Evolutionary conservation across 2,113 vertebrate species (phyloP).

Genomic region (Oncorhynchus nerka): DNA sequence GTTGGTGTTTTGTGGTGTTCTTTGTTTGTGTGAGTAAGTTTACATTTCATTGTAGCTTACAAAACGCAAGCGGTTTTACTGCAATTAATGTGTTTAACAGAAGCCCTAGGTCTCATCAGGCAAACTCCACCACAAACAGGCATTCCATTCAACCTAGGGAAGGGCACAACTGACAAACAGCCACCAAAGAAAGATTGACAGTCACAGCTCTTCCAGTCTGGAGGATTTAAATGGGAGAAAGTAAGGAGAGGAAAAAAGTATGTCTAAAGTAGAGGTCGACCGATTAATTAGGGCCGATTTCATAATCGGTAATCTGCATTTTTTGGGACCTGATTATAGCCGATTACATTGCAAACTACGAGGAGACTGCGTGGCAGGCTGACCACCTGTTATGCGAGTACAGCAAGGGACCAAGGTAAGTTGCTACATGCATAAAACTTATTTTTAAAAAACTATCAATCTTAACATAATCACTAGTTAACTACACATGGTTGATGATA

Average conservation of each 20-base stretch:
- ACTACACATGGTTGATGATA: too few relatives aligned
- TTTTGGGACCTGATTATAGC: too few relatives aligned
- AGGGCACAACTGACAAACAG: not conserved
- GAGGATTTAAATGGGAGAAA: not conserved
- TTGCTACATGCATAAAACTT: too few relatives aligned
- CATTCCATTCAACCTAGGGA: not conserved
- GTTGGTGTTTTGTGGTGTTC: not conserved
- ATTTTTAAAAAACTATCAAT: too few relatives aligned
- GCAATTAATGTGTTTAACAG: not conserved
- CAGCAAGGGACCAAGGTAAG: too few relatives aligned
- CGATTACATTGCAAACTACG: too few relatives aligned
- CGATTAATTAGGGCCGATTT: too few relatives aligned
- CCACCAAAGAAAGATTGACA: not conserved
- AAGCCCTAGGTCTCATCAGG: not conserved
- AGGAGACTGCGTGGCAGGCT: too few relatives aligned
- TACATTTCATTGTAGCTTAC: conserved; percentile 37
- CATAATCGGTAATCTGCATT: too few relatives aligned
- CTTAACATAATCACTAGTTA: too few relatives aligned
- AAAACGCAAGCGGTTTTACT: not conserved
- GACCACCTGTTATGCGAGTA: too few relatives aligned
- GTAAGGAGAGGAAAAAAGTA: not conserved
- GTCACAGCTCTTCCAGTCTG: not conserved
- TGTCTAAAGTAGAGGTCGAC: too few relatives aligned
- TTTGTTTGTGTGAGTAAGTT: conserved; percentile 12
- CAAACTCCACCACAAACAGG: not conserved